Base-by-base conservation (phyloP, 1,140 invertebrate genomes). In the Scaptomyza hsui region DNA sequence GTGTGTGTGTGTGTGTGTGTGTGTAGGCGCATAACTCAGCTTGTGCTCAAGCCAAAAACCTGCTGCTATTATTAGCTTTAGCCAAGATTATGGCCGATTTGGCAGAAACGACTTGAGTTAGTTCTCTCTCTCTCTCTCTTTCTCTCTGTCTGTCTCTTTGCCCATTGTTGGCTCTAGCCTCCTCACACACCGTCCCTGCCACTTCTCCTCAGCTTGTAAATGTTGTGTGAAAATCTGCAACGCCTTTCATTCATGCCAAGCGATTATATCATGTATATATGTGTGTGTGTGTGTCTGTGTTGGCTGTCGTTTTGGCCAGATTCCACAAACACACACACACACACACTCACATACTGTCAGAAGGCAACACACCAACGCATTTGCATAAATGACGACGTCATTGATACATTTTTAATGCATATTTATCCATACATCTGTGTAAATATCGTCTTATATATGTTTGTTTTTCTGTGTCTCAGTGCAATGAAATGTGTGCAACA, bases 11-110 rank as follows among this genome's bases (percentile, higher is more conserved):
- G 44, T 51, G 41, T 53, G 42, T 52, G 48, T 65, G 67, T 64
- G 72, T 64, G 74, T 83, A 71, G 69, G 62, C 63, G 69, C 69
- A 72, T 60, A 71, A 59, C 68, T 71, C 49, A 52, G 53, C 47
- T 67, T 53, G 75, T 48, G 79, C 65, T 48, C 80, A 68, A 61
- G 65, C 77, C 75, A 72, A 75, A 85, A 85, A 85, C 81, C 80
- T 85, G 80, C 81, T 85, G 81, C 80, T 86, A 86, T 85, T 83
- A 83, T 83, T 83, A 83, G 80, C 80, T 69, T 79, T 72, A 83
- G 79, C 79, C 81, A 83, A 85, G 80, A 83, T 81, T 82, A 82
- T 82, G 79, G 75, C 60, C 78, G 71, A 83, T 82, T 82, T 78
- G 72, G 80, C 77, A 73, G 62, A 52, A 52, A 62, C 64, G 41